phyloP scores from a whole-genome alignment of 1,140 invertebrate species.

The Babylonia areolata region DNA sequence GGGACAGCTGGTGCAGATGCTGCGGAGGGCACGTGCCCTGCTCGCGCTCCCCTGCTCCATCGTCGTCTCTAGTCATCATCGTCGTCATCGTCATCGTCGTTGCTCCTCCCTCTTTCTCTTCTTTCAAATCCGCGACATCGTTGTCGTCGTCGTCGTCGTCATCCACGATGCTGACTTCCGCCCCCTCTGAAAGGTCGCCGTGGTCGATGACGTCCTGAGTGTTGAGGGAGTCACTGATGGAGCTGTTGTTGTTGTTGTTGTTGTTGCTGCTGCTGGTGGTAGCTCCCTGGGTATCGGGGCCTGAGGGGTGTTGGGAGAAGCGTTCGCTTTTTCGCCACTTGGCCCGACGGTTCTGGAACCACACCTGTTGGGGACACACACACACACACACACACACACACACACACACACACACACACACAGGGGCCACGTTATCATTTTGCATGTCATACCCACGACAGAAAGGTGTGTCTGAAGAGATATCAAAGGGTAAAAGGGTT shows the following conservation, averaged over 20 bases:
- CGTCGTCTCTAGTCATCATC: background rate
- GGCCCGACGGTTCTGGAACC: slow-evolving; percentile 98
- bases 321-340: slow-evolving; percentile 93
- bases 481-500: too few relatives aligned
- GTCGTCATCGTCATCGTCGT: slow-evolving; percentile 39
- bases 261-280: slow-evolving; percentile 3
- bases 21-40: background rate
- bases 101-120: slow-evolving; percentile 52
- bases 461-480: too few relatives aligned
- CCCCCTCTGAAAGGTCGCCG: background rate
- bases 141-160: slow-evolving; percentile 41
- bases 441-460: too few relatives aligned
- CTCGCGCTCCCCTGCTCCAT: background rate
- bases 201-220: slow-evolving; percentile 79
- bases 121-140: too few relatives aligned
- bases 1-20: background rate
- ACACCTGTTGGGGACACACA: slow-evolving; percentile 81
- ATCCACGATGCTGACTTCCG: slow-evolving; percentile 19
- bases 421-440: too few relatives aligned
- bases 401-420: too few relatives aligned
- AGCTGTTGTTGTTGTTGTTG: slow-evolving; percentile 37
- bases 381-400: too few relatives aligned
- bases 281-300: slow-evolving; percentile 62
- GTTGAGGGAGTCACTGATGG: background rate
- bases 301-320: slow-evolving; percentile 79